Conservation (phyloP, 2,113 vertebrate species). For the Glaucomys volans region DNA sequence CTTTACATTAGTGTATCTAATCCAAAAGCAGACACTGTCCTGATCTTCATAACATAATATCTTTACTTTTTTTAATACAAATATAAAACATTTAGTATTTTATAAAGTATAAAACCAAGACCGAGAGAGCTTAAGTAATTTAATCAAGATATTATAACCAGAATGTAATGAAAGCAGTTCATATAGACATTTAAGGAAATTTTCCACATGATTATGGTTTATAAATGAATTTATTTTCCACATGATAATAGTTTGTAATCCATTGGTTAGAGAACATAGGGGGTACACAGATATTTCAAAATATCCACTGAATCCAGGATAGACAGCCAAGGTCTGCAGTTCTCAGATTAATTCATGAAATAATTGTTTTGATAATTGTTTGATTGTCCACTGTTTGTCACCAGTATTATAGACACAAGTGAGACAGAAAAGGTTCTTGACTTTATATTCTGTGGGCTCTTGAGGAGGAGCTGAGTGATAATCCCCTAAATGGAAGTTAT, state of each 20-base stretch:
- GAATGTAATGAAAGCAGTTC: background rate
- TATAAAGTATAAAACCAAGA: background rate
- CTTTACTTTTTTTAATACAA: conserved; percentile 14
- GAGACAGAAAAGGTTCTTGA: background rate
- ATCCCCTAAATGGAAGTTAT: background rate
- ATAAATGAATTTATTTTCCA: background rate
- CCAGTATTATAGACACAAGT: background rate
- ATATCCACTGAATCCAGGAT: background rate
- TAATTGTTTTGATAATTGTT: conserved; percentile 23
- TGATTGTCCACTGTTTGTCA: background rate
- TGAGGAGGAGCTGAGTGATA: background rate
- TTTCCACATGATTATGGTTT: background rate
- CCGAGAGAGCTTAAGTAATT: background rate
- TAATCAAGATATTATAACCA: background rate
- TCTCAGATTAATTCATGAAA: background rate
- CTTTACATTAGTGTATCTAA: background rate
- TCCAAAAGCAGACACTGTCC: background rate
- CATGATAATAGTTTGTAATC: background rate
- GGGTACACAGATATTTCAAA: background rate
- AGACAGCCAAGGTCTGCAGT: background rate
- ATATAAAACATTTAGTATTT: background rate
- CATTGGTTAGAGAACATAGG: background rate
- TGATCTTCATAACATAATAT: background rate
- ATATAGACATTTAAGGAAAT: background rate
- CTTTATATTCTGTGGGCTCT: background rate